Percentiles rank a stretch among this genome's conserved stretches.
Conservation (phyloP, 2,113 vertebrate genomes). For the Onychorhynchus coronatus region DNA sequence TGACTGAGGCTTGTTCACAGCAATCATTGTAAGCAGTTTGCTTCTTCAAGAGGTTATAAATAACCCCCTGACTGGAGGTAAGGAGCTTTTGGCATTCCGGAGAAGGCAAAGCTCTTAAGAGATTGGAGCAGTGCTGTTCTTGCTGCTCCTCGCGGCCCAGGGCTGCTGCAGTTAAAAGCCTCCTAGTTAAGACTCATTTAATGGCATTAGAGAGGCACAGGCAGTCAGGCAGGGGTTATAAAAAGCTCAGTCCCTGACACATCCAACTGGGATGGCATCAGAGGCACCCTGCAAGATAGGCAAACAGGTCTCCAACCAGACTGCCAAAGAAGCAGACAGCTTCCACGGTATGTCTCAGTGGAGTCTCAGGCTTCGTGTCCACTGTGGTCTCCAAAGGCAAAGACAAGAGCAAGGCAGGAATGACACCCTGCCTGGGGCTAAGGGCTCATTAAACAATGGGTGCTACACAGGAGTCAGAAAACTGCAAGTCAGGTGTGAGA, state of each 20-base stretch:
- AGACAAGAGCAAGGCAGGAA: background rate
- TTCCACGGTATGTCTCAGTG: background rate
- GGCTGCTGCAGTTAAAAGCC: conserved; percentile 8
- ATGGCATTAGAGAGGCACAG: conserved; percentile 8
- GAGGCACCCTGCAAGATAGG: background rate
- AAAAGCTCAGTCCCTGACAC: background rate
- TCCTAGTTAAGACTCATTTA: conserved; percentile 38
- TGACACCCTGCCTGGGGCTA: background rate
- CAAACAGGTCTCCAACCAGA: background rate
- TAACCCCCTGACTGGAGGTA: conserved; percentile 36
- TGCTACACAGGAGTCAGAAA: background rate
- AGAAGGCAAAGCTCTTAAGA: conserved; percentile 52
- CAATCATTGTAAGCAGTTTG: background rate
- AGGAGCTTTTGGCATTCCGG: conserved; percentile 31
- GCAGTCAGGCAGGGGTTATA: conserved; percentile 21
- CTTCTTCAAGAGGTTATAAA: conserved; percentile 39
- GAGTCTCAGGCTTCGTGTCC: background rate
- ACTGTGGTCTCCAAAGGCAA: background rate
- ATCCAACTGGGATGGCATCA: background rate
- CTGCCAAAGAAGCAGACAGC: background rate
- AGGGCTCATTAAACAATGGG: background rate
- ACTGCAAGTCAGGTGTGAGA: background rate
- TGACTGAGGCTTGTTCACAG: background rate
- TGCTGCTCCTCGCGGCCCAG: background rate
- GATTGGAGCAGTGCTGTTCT: background rate